phyloP scores from a whole-genome alignment of 2,113 vertebrate genomes.

The Meriones unguiculatus region DNA sequence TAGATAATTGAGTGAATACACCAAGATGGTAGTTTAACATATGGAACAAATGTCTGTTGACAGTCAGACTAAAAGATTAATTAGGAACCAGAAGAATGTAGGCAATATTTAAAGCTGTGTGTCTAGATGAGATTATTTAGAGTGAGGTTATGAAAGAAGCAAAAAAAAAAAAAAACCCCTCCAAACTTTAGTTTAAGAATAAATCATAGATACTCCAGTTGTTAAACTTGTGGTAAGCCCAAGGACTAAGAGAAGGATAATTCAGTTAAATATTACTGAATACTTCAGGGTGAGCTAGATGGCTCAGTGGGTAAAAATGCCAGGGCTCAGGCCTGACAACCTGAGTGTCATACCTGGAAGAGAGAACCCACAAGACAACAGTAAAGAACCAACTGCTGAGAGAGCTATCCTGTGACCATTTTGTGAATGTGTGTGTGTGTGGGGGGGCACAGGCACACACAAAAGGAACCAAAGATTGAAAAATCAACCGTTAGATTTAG shows the following conservation, averaged over 20 bases:
- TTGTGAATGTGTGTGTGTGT: background rate
- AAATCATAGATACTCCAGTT: background rate
- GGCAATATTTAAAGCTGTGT: background rate
- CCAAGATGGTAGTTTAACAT: background rate
- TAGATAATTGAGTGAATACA: background rate
- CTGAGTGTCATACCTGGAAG: background rate
- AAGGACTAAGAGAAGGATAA: background rate
- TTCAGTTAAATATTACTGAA: constrained; percentile 1
- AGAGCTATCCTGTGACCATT: background rate
- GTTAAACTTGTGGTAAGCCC: background rate
- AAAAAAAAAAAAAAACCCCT: background rate
- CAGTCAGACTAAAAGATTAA: constrained; percentile 22
- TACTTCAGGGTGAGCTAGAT: background rate
- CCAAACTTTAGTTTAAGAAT: background rate
- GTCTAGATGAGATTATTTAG: background rate
- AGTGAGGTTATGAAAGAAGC: background rate
- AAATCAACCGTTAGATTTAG: background rate
- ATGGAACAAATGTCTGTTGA: background rate
- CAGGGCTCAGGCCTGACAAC: too few relatives aligned
- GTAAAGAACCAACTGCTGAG: background rate
- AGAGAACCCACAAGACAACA: background rate
- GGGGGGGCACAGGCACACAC: too few relatives aligned
- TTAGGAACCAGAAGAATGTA: background rate
- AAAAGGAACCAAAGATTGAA: background rate
- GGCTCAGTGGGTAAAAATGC: background rate